Base-by-base conservation (phyloP, 1,140 invertebrate genomes). In the Rhagoletis pomonella region DNA sequence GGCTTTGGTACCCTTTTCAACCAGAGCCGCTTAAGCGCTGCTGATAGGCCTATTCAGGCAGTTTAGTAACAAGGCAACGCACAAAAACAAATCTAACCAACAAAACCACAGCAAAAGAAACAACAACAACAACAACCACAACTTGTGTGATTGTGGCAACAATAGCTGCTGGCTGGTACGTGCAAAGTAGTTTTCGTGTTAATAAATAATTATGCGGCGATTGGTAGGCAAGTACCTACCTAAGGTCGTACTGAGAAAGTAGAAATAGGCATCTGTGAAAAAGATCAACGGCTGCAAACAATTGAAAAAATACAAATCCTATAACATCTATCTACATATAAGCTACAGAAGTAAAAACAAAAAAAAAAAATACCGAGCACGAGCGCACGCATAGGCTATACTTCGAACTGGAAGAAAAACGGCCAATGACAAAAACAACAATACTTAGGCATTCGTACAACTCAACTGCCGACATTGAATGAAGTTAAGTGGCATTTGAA, bases 401-500 rank as follows among this genome's bases (percentile, higher is more conserved):
- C 39, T 73, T 73, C 44, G 42, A 73, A 14, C 10, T 47, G 39
- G 4, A 73, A 47, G 67, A 47, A 73, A 73, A 73, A 73, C 39
- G 39, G 3, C 4, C 10, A 69, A 67, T 42, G 42, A 42, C 6
- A 62, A 62, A 62, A 6, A 62, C 12, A 77, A 55, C 50, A 55
- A 12, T 4, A 6, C n/a, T 17, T 84, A 42, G n/a, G 3, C 2
- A 85, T 3, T 85, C 81, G 12, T 29, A 29, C 50, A 42, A 62
- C 81, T 39, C 55, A 7, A 85, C 3, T 2, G 39, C 50, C 81
- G 81, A 58, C 81, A 73, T 85, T 85, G 81, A 85, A 59, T 62
- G 81, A 86, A 65, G 85, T 86, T 86, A 65, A 86, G 62, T 50
- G 62, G 85, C 59, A 62, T 86, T 86, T 65, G 62, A 86, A 86